These are phyloP conservation scores for Drosophila rubida DNA, from an alignment of 2,888 invertebrate genomes.

Conservation along the genomic window DNA sequence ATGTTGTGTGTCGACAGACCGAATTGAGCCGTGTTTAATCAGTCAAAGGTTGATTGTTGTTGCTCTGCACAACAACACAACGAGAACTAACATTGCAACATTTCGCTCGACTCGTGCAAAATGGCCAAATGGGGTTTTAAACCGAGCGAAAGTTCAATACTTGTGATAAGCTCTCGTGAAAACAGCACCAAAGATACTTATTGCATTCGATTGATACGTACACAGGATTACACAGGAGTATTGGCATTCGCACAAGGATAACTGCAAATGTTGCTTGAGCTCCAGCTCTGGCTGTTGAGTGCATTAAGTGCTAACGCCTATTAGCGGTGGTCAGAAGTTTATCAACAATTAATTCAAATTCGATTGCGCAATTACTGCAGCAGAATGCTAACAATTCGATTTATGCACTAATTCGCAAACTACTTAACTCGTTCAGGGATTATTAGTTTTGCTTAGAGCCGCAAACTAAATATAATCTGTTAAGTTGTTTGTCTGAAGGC, in stretches of 20 bases:
- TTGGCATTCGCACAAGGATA: not conserved
- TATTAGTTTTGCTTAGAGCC: no score
- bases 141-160: not conserved
- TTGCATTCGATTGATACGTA: not conserved
- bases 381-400: no score
- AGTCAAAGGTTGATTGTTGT: slow-evolving; percentile 36
- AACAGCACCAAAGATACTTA: not conserved
- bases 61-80: not conserved
- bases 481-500: no score
- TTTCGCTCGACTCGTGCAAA: not conserved
- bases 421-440: no score
- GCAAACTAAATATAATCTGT: no score
- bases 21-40: slow-evolving; percentile 45
- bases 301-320: not conserved
- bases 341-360: not conserved
- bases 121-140: slow-evolving; percentile 20
- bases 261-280: not conserved
- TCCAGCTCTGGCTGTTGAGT: not conserved
- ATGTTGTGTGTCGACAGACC: slow-evolving; percentile 14
- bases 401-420: no score
- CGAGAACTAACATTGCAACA: slow-evolving; percentile 10
- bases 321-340: not conserved
- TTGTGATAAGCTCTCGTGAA: slow-evolving; percentile 3
- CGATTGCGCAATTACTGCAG: not conserved
- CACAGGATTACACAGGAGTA: slow-evolving; percentile 4